These are phyloP conservation scores for Drosophila setosimentum DNA, from an alignment of 2,888 invertebrate species.

Conservation along the genomic window DNA sequence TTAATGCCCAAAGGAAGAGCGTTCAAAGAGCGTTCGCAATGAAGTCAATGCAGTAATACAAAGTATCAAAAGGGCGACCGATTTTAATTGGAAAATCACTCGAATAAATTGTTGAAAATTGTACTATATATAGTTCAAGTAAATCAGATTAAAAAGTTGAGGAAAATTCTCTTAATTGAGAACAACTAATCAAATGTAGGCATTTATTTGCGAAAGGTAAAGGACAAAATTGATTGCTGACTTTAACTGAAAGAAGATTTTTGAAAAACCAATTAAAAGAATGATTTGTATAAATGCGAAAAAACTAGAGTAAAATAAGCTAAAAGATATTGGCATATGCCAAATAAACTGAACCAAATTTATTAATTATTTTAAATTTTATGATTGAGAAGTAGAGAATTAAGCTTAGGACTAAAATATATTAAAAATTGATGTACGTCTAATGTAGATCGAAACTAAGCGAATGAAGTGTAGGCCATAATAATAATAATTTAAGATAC, in stretches of 20 bases:
- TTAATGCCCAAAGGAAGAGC: slow-evolving; percentile 41
- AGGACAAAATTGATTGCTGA: not conserved
- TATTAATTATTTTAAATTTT: no score
- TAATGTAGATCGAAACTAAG: no score
- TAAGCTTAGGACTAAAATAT: no score
- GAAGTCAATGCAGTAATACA: slow-evolving; percentile 7
- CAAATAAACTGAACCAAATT: not conserved
- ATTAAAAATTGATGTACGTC: no score
- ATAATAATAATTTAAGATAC: no score
- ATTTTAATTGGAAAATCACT: slow-evolving; percentile 52
- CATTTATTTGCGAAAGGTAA: not conserved
- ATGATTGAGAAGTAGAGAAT: no score
- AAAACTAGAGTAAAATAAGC: not conserved
- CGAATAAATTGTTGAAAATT: slow-evolving; percentile 7
- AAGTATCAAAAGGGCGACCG: slow-evolving; percentile 7
- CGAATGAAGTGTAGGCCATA: no score
- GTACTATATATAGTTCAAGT: slow-evolving; percentile 3
- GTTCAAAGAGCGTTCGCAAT: slow-evolving; percentile 5
- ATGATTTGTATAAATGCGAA: not conserved
- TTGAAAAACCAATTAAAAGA: not conserved
- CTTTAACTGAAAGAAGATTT: not conserved
- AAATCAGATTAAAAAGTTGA: slow-evolving; percentile 33
- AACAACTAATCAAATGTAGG: not conserved
- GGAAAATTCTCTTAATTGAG: not conserved
- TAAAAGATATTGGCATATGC: not conserved